These are phyloP conservation scores for Trissonchulus latispiculum DNA, from an alignment of 2,888 invertebrate species.

Conservation along the genomic window DNA sequence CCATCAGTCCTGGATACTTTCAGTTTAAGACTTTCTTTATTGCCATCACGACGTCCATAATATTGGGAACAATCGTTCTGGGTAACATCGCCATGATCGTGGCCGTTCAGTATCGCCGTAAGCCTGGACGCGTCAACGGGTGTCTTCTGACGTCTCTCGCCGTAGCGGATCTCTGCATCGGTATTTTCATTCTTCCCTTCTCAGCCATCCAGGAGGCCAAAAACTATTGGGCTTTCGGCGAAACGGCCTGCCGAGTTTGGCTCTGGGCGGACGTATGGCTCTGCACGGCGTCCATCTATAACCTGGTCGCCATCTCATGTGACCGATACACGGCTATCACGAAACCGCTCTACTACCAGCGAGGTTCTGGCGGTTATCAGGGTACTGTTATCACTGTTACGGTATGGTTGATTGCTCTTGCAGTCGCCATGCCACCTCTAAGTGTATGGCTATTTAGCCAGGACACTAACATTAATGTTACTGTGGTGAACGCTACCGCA, in stretches of 20 bases:
- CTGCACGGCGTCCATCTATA: background rate
- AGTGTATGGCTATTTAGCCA: background rate
- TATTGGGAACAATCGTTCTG: background rate
- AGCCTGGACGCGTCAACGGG: background rate
- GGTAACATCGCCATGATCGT: background rate
- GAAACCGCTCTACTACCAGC: background rate
- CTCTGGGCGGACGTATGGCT: background rate
- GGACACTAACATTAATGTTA: background rate
- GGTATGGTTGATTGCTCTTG: background rate
- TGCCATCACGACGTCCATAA: background rate
- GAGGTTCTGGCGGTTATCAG: background rate
- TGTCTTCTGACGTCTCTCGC: background rate
- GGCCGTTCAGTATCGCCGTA: background rate
- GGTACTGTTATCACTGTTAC: background rate
- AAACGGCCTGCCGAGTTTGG: background rate
- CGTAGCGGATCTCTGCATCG: background rate
- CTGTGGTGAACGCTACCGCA: too few relatives aligned
- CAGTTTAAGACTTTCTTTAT: too few relatives aligned
- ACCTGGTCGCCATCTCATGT: background rate
- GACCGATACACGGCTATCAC: background rate
- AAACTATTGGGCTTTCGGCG: background rate
- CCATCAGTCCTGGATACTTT: too few relatives aligned
- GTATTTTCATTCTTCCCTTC: background rate
- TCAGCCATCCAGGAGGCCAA: background rate
- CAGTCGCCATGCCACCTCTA: background rate